phyloP scores from a whole-genome alignment of 2,888 invertebrate genomes.

The Zaprionus bogoriensis region DNA sequence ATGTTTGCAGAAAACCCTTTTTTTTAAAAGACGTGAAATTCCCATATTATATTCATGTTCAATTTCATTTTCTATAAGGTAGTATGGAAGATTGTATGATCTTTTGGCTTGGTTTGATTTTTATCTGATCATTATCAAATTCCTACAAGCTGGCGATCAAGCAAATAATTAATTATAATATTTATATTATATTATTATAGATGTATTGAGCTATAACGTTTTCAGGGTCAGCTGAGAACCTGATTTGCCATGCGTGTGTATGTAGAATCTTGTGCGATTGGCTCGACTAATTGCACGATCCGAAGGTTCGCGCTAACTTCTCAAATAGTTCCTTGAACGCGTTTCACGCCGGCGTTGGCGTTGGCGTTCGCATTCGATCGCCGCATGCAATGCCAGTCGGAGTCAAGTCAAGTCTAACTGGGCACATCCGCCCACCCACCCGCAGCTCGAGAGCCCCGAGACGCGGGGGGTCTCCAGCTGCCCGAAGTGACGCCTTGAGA shows the following conservation, averaged over 20 bases:
- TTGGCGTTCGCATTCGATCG: conserved; percentile 9
- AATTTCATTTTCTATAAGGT: too few relatives aligned
- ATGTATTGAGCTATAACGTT: not conserved
- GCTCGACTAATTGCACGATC: conserved; percentile 30
- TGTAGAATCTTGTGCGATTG: conserved; percentile 28
- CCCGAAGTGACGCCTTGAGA: conserved; percentile 47
- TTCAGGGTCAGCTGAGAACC: conserved; percentile 16
- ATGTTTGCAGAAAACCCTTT: too few relatives aligned
- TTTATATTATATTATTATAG: too few relatives aligned
- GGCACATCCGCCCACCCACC: conserved; percentile 40
- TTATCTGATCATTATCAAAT: too few relatives aligned
- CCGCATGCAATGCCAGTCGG: conserved; percentile 50
- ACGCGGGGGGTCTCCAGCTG: conserved; percentile 28
- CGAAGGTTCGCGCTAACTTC: conserved; percentile 30
- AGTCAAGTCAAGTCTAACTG: conserved; percentile 34
- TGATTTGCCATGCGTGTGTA: conserved; percentile 15
- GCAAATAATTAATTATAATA: too few relatives aligned
- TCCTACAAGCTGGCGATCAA: too few relatives aligned
- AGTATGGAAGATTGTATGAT: too few relatives aligned
- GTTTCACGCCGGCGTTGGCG: conserved; percentile 32
- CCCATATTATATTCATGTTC: too few relatives aligned
- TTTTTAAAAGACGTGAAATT: too few relatives aligned
- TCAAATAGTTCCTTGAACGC: conserved; percentile 33
- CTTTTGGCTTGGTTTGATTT: too few relatives aligned
- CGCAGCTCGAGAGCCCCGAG: not conserved